Conservation (phyloP, 2,797 vertebrate species). For the Florisuga fusca region DNA sequence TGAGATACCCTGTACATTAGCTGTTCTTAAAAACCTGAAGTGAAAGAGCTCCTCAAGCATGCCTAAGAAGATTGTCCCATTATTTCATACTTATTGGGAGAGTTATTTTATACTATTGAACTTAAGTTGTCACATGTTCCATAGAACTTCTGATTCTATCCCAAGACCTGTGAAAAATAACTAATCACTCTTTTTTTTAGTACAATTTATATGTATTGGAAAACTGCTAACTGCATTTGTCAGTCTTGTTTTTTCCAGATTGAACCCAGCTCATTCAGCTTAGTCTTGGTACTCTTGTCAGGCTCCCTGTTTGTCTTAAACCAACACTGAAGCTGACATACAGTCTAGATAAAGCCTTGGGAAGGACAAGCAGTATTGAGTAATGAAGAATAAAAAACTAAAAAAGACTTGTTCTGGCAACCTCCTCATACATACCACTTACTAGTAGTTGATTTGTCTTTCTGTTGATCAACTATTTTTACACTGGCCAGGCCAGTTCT, state of each 20-base stretch:
- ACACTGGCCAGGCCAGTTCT: background rate
- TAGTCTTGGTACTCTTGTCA: background rate
- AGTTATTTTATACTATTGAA: background rate
- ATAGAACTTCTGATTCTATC: background rate
- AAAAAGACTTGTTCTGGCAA: background rate
- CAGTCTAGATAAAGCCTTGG: background rate
- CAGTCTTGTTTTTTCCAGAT: background rate
- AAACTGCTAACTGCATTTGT: background rate
- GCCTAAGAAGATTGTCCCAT: background rate
- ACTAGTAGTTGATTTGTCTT: background rate
- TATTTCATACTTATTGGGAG: background rate
- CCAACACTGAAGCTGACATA: background rate
- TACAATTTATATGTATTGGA: background rate
- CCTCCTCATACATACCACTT: background rate
- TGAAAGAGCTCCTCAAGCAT: background rate
- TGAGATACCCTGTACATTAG: background rate
- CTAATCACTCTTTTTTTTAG: background rate
- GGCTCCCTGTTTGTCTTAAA: background rate
- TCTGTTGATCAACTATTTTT: background rate
- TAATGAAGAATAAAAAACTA: background rate
- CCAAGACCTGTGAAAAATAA: background rate
- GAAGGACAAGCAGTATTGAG: background rate
- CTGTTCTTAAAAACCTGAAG: background rate
- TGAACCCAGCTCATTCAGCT: background rate
- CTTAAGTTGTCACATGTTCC: background rate